Conservation (phyloP, 2,888 invertebrate genomes). For the Caenorhabditis afra region DNA sequence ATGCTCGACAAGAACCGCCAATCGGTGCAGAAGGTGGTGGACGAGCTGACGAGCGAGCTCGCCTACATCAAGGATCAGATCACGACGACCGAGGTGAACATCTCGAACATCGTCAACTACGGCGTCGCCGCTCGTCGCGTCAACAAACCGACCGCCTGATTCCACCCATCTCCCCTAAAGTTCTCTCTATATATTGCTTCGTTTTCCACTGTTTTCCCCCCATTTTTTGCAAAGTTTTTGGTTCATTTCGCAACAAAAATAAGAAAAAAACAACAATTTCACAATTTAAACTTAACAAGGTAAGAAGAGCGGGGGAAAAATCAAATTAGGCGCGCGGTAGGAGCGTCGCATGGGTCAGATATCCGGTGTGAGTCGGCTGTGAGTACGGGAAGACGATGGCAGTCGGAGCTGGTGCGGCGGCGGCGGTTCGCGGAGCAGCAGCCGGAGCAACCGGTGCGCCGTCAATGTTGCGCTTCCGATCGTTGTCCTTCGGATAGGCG, state of each 20-base stretch:
- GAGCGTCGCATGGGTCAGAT: conserved; percentile 93
- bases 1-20: conserved; percentile 70
- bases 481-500: conserved; percentile 31
- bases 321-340: conserved; percentile 79
- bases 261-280: neutral
- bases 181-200: too few relatives aligned
- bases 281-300: conserved; percentile 4
- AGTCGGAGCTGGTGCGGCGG: conserved; percentile 10
- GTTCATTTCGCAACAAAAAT: neutral
- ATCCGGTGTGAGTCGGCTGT: conserved; percentile 95
- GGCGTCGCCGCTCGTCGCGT: conserved; percentile 86
- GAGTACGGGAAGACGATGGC: conserved; percentile 84
- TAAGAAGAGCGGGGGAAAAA: conserved; percentile 1
- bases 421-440: neutral
- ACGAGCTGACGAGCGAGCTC: conserved; percentile 89
- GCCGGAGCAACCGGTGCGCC: neutral
- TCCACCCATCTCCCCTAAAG: too few relatives aligned
- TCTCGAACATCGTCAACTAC: conserved; percentile 98
- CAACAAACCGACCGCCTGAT: conserved; percentile 23
- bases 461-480: conserved; percentile 15
- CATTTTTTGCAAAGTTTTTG: neutral
- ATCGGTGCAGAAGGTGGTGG: conserved; percentile 57
- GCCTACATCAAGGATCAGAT: conserved; percentile 96
- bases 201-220: neutral
- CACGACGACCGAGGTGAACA: conserved; percentile 96